Percentiles rank a stretch among this genome's conserved stretches.
These are phyloP conservation scores for Drosophila lacertosa DNA, from an alignment of 1,140 invertebrate genomes.

Conservation along the genomic window DNA sequence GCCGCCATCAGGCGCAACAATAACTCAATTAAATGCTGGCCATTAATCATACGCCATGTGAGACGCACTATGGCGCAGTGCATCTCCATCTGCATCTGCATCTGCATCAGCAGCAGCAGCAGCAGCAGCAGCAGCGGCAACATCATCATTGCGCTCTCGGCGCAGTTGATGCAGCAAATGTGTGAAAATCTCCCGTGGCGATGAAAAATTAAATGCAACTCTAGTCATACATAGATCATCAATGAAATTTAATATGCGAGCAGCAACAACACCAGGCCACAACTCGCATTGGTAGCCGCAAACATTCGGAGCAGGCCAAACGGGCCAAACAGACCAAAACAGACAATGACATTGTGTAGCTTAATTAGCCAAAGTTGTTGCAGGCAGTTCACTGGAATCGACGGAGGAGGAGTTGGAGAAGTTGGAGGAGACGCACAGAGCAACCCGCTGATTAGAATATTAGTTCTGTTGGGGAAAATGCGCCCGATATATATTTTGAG, in stretches of 20 bases:
- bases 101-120: neutral
- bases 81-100: no score
- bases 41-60: conserved; percentile 77
- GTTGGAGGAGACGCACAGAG: conserved; percentile 2
- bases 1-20: conserved; percentile 54
- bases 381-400: conserved; percentile 2
- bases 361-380: conserved; percentile 77
- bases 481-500: conserved; percentile 35
- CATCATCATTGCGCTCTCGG: neutral
- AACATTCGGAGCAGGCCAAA: conserved; percentile 19
- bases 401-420: neutral
- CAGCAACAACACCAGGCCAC: conserved; percentile 29
- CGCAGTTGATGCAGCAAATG: conserved; percentile 46
- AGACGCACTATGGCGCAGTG: conserved; percentile 16
- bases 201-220: conserved; percentile 82
- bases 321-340: conserved; percentile 10
- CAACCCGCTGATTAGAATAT: conserved; percentile 71
- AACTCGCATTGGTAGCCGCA: conserved; percentile 1
- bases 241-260: conserved; percentile 81
- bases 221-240: conserved; percentile 76
- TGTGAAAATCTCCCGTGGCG: conserved; percentile 81
- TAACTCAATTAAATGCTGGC: conserved; percentile 74
- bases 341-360: conserved; percentile 76
- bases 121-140: neutral
- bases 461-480: conserved; percentile 24